Percentiles rank a stretch among this genome's conserved stretches.
phyloP scores from a whole-genome alignment of 2,888 invertebrate genomes.

The Myathropa florea region DNA sequence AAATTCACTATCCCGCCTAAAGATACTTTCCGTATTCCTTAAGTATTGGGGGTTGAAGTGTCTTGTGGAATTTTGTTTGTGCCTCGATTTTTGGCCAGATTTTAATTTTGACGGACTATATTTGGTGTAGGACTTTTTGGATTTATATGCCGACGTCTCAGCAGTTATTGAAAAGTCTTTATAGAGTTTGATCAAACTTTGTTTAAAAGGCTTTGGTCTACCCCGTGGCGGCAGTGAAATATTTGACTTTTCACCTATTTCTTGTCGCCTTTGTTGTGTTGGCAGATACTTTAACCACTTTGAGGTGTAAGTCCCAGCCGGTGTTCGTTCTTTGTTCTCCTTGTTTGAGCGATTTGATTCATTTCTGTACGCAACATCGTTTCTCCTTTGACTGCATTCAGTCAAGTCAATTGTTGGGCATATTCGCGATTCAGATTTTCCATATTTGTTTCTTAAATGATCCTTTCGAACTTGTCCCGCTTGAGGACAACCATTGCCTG shows the following conservation, averaged over 20 bases:
- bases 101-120: background rate
- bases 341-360: background rate
- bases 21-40: constrained; percentile 4
- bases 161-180: background rate
- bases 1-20: background rate
- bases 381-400: background rate
- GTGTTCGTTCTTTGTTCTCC: background rate
- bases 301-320: background rate
- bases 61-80: background rate
- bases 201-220: constrained; percentile 1
- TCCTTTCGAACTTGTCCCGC: background rate
- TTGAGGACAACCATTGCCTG: background rate
- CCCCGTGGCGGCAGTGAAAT: background rate
- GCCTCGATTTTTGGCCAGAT: background rate
- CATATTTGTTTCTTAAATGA: background rate
- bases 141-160: background rate
- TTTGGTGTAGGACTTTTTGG: background rate
- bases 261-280: constrained; percentile 2
- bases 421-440: background rate
- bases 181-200: constrained; percentile 23
- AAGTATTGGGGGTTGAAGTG: background rate
- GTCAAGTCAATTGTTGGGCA: constrained; percentile 39
- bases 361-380: background rate
- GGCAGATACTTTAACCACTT: constrained; percentile 43
- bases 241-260: background rate